Base-by-base conservation (phyloP, 2,888 invertebrate species). In the Liposcelis brunnea region DNA sequence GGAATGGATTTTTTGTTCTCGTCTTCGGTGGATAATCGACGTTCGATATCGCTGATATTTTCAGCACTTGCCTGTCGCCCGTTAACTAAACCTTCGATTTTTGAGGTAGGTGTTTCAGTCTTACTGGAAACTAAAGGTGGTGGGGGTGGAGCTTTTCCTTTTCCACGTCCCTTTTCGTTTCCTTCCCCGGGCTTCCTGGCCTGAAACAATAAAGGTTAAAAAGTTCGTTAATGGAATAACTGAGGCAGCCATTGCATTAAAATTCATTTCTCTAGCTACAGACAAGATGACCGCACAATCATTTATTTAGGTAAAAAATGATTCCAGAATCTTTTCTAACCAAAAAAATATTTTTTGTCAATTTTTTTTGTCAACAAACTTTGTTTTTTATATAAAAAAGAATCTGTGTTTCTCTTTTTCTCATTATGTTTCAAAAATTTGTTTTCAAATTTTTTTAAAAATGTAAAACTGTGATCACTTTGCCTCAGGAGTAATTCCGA, bases 121-220 rank as follows among this genome's bases (percentile, higher is more conserved):
- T 43, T 42, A 33, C 44, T 43, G 1, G 43, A n/a, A 26, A 11
- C 2, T 8, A 6, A 35, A 26, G 45, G 45, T 33, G 45, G 36
- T 2, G 42, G 15, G 16, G 53, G 18, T 50, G 55, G 55, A 18
- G 56, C 48, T 48, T 56, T 58, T 26, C 58, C 59, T 59, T 47
- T 47, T 54, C 62, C 64, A 50, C 56, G 59, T 50, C 62, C 62
- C 52, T 61, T 62, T 49, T 64, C 47, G 40, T 21, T 42, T 40
- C 47, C 47, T 16, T 49, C n/a, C n/a, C n/a, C 48, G 16, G 49
- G 47, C 44, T 51, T 49, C 34, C 11, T 14, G 6, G 19, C 40
- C 40, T 40, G 16, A 40, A 40, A 14, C 4, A 26, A 26, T 6
- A 26, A 48, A 40, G 14, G 38, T 16, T 33, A 40, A 33, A 36